Evolutionary conservation across 2,113 vertebrate species (phyloP), one percentile per base, ranked within the genome.

Genomic region (Aldabrachelys gigantea): DNA sequence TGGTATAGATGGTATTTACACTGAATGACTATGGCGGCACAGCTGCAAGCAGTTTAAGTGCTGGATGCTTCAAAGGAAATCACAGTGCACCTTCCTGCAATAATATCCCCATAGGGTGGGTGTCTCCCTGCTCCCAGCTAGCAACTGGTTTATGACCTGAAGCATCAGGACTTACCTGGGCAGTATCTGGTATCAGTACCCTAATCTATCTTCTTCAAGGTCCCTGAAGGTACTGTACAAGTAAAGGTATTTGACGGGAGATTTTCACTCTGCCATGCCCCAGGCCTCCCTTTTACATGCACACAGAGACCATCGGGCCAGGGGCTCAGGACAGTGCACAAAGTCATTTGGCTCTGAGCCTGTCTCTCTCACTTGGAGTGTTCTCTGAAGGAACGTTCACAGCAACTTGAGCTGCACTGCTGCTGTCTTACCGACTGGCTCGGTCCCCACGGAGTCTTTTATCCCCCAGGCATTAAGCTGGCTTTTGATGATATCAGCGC

Each of bases 391-490:
- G 25, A 53, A 17, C 44, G 12, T n/a, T 27, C 10, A n/a, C 29
- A 0, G 1, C 8, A 41, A n/a, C 52, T 16, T 47, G 7, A 3
- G 72, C 14, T 6, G 17, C 3, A 5, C 65, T 21, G 6, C 29
- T 94, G 89, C 94, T 75, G 69, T 38, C 80, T 89, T 3, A 1
- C 1, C 3, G 11, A 8, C 54, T 72, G 35, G 50, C 80, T 84
- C 47, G 27, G 47, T 92, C 90, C 50, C 88, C 75, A 24, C 65
- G 50, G 52, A 19, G 38, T 95, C 87, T 92, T 96, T 94, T 81
- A 53, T 90, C 78, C 93, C 59, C 56, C 50, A 50, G 75, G 78
- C 78, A 38, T 80, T 75, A 87, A 93, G 87, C 85, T 57, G 84
- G 80, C 86, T 79, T 87, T 69, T 38, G 79, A 93, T 88, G 89